Evolutionary conservation across 2,888 invertebrate genomes (phyloP).

Genomic region (Sclerodermus sp.): DNA sequence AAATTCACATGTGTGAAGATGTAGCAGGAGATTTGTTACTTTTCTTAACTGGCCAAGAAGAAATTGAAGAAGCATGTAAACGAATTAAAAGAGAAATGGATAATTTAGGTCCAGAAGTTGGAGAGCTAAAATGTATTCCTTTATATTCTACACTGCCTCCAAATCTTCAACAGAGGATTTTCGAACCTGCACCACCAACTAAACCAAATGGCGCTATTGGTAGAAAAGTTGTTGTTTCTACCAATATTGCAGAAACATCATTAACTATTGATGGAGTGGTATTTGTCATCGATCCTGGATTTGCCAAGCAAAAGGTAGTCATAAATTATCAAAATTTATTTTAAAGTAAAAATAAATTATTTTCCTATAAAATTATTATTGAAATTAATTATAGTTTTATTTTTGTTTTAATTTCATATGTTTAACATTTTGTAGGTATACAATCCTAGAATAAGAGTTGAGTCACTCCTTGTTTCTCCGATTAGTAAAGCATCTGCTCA

Average conservation of each 20-base stretch:
- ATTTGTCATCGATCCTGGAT: conserved; percentile 99
- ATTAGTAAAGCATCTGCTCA: conserved; percentile 99
- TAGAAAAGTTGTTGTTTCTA: conserved; percentile 93
- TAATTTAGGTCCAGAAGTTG: conserved; percentile 93
- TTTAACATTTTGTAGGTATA: conserved; percentile 70
- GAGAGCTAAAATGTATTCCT: conserved; percentile 97
- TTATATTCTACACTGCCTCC: conserved; percentile 98
- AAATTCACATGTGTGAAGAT: conserved; percentile 96
- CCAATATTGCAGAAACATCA: conserved; percentile 99
- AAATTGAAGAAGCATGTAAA: conserved; percentile 99
- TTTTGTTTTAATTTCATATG: background rate
- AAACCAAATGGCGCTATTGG: conserved; percentile 88
- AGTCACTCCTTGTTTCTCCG: conserved; percentile 95
- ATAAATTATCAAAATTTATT: background rate
- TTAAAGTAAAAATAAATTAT: conserved; percentile 3
- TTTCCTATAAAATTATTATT: conserved; percentile 3
- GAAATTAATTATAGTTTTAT: conserved; percentile 3
- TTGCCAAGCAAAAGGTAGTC: conserved; percentile 94
- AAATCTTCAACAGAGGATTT: conserved; percentile 94
- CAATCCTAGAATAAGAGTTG: conserved; percentile 88
- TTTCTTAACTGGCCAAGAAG: conserved; percentile 87
- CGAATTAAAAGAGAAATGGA: conserved; percentile 94
- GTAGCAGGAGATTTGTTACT: conserved; percentile 88
- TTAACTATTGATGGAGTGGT: conserved; percentile 99
- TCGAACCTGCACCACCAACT: conserved; percentile 93